Percentiles rank a stretch among this genome's conserved stretches.
Conservation (phyloP, 1,140 invertebrate species). For the Maconellicoccus hirsutus region DNA sequence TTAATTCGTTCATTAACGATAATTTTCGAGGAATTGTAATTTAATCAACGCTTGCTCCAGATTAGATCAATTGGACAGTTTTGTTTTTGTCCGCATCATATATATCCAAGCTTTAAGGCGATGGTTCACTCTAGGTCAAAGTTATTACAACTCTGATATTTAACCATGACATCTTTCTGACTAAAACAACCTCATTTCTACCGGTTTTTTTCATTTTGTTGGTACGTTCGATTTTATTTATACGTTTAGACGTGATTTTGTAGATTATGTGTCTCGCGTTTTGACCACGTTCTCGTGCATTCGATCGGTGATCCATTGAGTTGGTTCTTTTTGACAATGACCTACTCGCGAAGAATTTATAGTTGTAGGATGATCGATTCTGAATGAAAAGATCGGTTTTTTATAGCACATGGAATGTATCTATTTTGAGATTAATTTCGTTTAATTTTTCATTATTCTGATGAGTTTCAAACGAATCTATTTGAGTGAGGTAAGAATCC, state of each 20-base stretch:
- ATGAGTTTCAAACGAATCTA: no score
- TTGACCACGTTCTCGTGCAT: not conserved
- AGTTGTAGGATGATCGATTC: not conserved
- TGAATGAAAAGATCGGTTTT: no score
- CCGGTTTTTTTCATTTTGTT: not conserved
- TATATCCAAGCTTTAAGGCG: not conserved
- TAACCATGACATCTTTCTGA: constrained; percentile 8
- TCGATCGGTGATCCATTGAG: not conserved
- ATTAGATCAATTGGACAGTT: no score
- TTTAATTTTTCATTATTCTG: no score
- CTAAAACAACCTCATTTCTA: constrained; percentile 1
- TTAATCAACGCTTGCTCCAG: no score
- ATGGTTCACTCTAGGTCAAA: constrained; percentile 3
- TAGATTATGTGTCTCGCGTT: not conserved
- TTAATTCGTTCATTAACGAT: no score
- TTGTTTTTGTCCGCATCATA: no score
- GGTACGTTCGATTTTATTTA: not conserved
- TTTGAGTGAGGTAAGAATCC: no score
- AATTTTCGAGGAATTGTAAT: no score
- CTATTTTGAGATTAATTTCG: no score
- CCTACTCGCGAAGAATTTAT: not conserved
- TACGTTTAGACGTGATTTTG: not conserved
- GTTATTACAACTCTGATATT: not conserved
- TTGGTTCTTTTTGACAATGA: not conserved
- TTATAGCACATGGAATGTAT: no score